These are phyloP conservation scores for Hypocryptadius cinnamomeus DNA, from an alignment of 2,113 vertebrate species.

Conservation along the genomic window DNA sequence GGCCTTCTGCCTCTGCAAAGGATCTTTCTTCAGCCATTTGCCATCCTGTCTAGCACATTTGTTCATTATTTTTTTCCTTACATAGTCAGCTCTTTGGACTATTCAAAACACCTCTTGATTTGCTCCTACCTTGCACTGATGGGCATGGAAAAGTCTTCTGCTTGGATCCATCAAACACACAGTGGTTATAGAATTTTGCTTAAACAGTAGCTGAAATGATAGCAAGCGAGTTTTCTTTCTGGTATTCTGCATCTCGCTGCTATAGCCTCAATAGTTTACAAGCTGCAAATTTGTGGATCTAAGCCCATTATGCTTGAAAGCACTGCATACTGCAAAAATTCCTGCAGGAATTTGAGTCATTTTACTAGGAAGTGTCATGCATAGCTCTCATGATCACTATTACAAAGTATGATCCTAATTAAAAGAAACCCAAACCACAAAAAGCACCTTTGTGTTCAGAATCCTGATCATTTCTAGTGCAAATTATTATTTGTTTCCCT, in stretches of 20 bases:
- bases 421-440: background rate
- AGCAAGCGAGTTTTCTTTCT: background rate
- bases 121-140: background rate
- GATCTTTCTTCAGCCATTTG: background rate
- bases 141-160: background rate
- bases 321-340: background rate
- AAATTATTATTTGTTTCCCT: background rate
- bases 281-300: background rate
- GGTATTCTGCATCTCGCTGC: background rate
- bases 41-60: background rate
- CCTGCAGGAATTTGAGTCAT: constrained; percentile 13
- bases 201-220: background rate
- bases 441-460: constrained; percentile 1
- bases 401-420: constrained; percentile 4
- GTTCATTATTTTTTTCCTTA: background rate
- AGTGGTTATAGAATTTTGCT: background rate
- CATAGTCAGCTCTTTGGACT: background rate
- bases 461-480: background rate
- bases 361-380: constrained; percentile 31
- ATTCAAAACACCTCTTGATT: background rate
- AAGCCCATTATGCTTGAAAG: background rate
- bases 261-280: background rate
- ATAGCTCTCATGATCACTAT: background rate
- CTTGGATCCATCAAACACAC: background rate
- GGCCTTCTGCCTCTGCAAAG: background rate